Percentiles rank a stretch among this genome's conserved stretches.
Conservation (phyloP, 1,140 invertebrate species). For the Penaeus vannamei region DNA sequence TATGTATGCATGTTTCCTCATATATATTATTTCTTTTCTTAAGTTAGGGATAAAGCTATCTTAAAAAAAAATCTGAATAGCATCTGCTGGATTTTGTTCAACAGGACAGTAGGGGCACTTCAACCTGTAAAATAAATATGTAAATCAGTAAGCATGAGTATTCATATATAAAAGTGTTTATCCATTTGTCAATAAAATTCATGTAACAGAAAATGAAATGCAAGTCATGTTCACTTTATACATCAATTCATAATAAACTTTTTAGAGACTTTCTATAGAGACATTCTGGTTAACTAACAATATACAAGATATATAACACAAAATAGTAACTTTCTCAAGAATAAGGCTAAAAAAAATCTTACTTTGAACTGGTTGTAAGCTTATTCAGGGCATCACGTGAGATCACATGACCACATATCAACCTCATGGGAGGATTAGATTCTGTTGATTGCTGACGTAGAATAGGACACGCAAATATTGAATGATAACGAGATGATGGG, state of each 20-base stretch:
- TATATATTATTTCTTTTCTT: not conserved
- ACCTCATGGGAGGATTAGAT: conserved; percentile 95
- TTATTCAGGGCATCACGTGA: conserved; percentile 97
- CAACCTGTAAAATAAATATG: conserved; percentile 79
- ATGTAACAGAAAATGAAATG: not conserved
- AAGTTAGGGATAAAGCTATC: conserved; percentile 48
- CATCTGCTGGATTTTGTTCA: conserved; percentile 94
- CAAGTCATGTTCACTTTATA: no score
- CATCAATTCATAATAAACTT: no score
- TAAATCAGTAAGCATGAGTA: not conserved
- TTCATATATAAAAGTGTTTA: not conserved
- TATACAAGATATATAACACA: not conserved
- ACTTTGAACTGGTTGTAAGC: conserved; percentile 94
- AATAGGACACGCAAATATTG: conserved; percentile 98
- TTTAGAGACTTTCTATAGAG: no score
- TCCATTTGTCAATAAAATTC: not conserved
- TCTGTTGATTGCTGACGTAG: conserved; percentile 96
- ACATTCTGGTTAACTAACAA: not conserved
- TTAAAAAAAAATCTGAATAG: conserved; percentile 91
- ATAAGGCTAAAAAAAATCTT: conserved; percentile 68
- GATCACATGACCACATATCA: conserved; percentile 98
- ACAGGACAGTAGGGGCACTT: conserved; percentile 99
- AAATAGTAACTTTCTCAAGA: not conserved
- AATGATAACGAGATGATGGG: conserved; percentile 92
- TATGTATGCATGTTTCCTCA: not conserved